Base-by-base conservation (phyloP, 2,113 vertebrate genomes). In the Gulo gulo region DNA sequence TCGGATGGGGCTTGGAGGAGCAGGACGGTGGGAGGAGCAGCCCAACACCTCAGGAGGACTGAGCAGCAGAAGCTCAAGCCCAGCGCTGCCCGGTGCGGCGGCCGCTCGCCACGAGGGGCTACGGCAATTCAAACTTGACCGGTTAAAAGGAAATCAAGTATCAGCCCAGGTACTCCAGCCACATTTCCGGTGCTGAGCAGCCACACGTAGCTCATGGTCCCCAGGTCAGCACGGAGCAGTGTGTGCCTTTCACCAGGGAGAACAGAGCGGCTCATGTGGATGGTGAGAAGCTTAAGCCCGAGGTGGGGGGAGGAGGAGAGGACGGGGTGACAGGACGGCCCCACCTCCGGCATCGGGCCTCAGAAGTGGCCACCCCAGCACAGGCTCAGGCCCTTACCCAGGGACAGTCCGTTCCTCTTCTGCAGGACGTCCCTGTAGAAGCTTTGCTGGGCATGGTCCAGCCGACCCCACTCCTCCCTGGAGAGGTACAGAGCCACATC, bases 401-500 rank as follows among this genome's bases (percentile, higher is more conserved):
- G 69, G 82, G 97, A 63, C 80, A 97, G 92, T 45, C 92, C 84
- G 0, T 47, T 95, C 63, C 87, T 91, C 78, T 92, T 94, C 95
- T 97, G 97, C 13, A 96, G 87, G 79, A 92, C 7, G 1, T 97
- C 97, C 79, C 81, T 74, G 63, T 95, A 97, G 88, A 97, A 45
- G 78, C 50, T 94, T 84, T 97, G 96, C 78, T 97, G 98, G 0
- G 81, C 39, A 21, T 85, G 91, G 81, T 97, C 97, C 96, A 98
- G 95, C 59, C 76, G 95, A 8, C 95, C 97, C 98, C 98, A 98
- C 73, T 98, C 98, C 81, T 98, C 97, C 74, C 69, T 80, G 59
- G 98, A 98, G 15, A 98, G 96, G 78, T 98, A 98, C 42, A 98
- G 31, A 26, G 98, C 98, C 55, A 98, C 80, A 2, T 98, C 98